phyloP scores from a whole-genome alignment of 2,113 vertebrate species.

The Microcebus lehilahytsara region DNA sequence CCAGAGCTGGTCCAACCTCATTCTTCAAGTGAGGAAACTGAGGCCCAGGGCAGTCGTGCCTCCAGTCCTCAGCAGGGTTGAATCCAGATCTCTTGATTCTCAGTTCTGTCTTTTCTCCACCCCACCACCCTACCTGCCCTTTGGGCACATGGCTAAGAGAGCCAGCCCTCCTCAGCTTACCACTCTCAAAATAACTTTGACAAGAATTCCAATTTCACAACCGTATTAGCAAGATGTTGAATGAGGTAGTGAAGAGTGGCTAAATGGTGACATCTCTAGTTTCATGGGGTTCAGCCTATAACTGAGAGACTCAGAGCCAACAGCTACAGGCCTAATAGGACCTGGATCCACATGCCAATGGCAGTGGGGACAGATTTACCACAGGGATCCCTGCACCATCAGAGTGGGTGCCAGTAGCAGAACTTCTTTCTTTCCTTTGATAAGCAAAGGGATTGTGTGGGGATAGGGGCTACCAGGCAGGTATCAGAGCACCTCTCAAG shows the following conservation, averaged over 20 bases:
- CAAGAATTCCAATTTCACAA: conserved; percentile 8
- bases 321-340: neutral
- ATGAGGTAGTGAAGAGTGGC: neutral
- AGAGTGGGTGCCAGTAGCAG: neutral
- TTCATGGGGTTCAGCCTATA: neutral
- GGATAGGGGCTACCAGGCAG: neutral
- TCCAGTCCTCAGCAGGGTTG: neutral
- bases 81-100: neutral
- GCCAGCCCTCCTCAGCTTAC: neutral
- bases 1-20: neutral
- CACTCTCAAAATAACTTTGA: conserved; percentile 9
- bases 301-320: neutral
- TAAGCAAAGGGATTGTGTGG: neutral
- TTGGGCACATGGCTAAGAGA: neutral
- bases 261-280: neutral
- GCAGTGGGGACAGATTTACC: neutral
- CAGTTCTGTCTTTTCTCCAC: neutral
- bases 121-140: neutral
- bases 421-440: neutral
- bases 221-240: neutral
- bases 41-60: neutral
- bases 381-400: neutral
- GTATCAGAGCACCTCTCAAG: neutral
- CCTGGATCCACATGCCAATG: neutral
- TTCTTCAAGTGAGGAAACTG: neutral